Base-by-base conservation (phyloP, 1,140 invertebrate species). In the Diprion similis region DNA sequence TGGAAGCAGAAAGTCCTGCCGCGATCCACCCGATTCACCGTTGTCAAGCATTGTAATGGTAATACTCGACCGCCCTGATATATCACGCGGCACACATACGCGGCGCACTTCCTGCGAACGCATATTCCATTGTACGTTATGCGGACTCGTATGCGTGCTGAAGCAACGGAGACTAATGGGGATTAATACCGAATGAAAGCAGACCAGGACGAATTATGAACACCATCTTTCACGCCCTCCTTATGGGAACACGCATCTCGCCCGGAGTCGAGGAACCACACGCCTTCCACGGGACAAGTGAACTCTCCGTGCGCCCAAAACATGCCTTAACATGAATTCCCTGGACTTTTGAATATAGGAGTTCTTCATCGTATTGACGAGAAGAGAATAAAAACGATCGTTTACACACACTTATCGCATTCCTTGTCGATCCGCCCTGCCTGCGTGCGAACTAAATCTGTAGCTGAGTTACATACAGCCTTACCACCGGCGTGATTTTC, bases 11-110 rank as follows among this genome's bases (percentile, higher is more conserved):
- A 51, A 59, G 51, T 59, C 51, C 73, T 74, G 74, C 75, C 68
- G 75, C 80, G 81, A 82, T 83, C 78, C 70, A 71, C 47, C 72
- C 75, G 81, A 82, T 83, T 82, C 51, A 76, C 73, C 73, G 72
- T 82, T 82, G 77, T 83, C 78, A 82, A 83, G 71, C 79, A 83
- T 83, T 83, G 81, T 83, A 81, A 83, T 83, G 81, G 81, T 83
- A 83, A 83, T 82, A 79, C 73, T 59, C 69, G 69, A 70, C 69
- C n/a, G 69, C 46, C 37, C 69, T 48, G 69, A 70, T 48, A 70
- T 70, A 70, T 48, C 37, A 46, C 69, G 10, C 69, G 18, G 46
- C 69, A 46, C 46, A 46, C 69, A 70, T 8, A 59, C 51, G 11
- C 51, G 51, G 6, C 51, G n/a, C n/a, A 59, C 51, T 15, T 13